Percentiles rank a stretch among this genome's conserved stretches.
Evolutionary conservation across 2,113 vertebrate genomes (phyloP).

Genomic region (Periophthalmodon schlosseri): DNA sequence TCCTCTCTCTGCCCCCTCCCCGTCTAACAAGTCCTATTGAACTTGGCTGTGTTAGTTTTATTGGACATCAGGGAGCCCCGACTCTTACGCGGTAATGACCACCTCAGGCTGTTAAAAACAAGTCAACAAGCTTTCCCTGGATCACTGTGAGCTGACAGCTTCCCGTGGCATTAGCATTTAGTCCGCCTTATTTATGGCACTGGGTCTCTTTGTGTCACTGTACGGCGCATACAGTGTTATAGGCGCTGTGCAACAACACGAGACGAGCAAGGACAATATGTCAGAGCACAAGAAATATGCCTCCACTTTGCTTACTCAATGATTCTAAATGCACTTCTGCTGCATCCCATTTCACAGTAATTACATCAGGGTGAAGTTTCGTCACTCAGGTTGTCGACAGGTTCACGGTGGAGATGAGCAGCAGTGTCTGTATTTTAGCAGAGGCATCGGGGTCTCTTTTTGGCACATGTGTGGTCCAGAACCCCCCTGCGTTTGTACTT

Average conservation of each 20-base stretch:
- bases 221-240: not conserved
- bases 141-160: constrained; percentile 8
- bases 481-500: not conserved
- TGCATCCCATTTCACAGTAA: constrained; percentile 47
- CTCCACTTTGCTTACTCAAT: not conserved
- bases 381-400: constrained; percentile 39
- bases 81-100: constrained; percentile 34
- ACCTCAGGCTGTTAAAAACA: constrained; percentile 44
- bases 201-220: not conserved
- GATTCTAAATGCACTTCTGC: constrained; percentile 7
- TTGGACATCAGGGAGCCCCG: constrained; percentile 30
- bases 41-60: constrained; percentile 50
- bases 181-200: constrained; percentile 5
- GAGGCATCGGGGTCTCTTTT: constrained; percentile 7
- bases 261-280: constrained; percentile 3
- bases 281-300: constrained; percentile 3
- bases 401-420: constrained; percentile 16
- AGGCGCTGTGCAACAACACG: not conserved
- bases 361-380: constrained; percentile 57
- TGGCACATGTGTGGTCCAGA: constrained; percentile 5
- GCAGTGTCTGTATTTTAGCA: not conserved
- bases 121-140: constrained; percentile 24
- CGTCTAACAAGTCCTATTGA: constrained; percentile 16
- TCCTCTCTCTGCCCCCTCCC: not conserved
- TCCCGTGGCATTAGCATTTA: constrained; percentile 3